Conservation (phyloP, 1,140 invertebrate genomes). For the Aethina tumida region DNA sequence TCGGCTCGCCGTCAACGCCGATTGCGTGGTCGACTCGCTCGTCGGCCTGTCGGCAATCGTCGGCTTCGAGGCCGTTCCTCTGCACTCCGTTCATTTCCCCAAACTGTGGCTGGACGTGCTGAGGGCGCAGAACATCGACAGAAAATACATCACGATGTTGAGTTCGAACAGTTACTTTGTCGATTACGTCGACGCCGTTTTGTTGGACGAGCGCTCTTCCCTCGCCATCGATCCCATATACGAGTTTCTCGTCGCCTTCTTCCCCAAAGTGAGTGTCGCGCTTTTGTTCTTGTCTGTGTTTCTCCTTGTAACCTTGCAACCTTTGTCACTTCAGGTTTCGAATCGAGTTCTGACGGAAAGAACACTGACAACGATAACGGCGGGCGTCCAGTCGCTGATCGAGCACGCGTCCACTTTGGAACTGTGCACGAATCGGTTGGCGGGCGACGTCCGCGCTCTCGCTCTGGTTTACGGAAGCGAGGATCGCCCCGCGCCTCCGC, state of each 20-base stretch:
- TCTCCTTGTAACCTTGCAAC: background rate
- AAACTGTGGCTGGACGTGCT: slow-evolving; percentile 77
- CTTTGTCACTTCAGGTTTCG: slow-evolving; percentile 35
- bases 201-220: slow-evolving; percentile 69
- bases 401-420: slow-evolving; percentile 43
- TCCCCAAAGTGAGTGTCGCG: slow-evolving; percentile 56
- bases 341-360: slow-evolving; percentile 49
- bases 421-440: slow-evolving; percentile 41
- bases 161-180: slow-evolving; percentile 68
- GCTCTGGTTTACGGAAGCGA: slow-evolving; percentile 42
- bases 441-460: slow-evolving; percentile 45
- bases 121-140: slow-evolving; percentile 63
- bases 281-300: background rate
- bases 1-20: slow-evolving; percentile 73
- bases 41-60: slow-evolving; percentile 76
- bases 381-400: slow-evolving; percentile 42
- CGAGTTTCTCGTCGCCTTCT: slow-evolving; percentile 71
- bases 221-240: slow-evolving; percentile 68
- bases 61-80: slow-evolving; percentile 73
- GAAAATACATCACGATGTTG: slow-evolving; percentile 66
- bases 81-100: slow-evolving; percentile 74
- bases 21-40: slow-evolving; percentile 66
- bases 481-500: slow-evolving; percentile 27
- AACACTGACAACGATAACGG: slow-evolving; percentile 47
- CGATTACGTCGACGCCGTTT: slow-evolving; percentile 72